Evolutionary conservation across 2,113 vertebrate species (phyloP).

Genomic region (Xenopus borealis): DNA sequence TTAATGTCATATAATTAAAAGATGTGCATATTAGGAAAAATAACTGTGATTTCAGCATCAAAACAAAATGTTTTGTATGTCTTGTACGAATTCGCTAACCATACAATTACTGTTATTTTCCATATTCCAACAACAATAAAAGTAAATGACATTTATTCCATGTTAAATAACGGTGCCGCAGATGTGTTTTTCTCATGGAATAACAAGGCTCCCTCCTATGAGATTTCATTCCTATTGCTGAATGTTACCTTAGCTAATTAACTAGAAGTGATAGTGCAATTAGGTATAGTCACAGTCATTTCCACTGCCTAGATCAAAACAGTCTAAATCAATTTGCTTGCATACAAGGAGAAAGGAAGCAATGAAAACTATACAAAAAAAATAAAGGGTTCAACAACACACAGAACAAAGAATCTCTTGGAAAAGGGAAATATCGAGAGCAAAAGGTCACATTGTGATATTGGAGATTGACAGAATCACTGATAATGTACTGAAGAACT

Average conservation of each 20-base stretch:
- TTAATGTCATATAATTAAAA: too few relatives aligned
- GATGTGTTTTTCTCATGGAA: background rate
- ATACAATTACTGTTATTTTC: background rate
- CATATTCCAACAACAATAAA: background rate
- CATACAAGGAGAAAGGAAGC: background rate
- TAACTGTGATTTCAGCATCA: too few relatives aligned
- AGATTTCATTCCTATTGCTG: background rate
- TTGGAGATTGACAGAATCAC: background rate
- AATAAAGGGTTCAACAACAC: background rate
- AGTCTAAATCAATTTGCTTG: background rate
- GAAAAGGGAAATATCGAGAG: background rate
- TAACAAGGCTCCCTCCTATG: background rate
- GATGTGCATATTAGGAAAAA: too few relatives aligned
- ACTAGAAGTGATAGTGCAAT: conserved; percentile 3
- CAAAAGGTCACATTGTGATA: background rate
- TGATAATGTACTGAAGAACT: background rate
- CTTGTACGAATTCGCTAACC: too few relatives aligned
- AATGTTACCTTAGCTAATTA: background rate
- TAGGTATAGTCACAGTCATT: conserved; percentile 1
- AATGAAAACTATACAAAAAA: background rate
- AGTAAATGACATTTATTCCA: background rate
- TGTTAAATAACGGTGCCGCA: background rate
- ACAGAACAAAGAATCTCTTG: background rate
- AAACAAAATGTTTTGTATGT: too few relatives aligned
- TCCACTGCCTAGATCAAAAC: background rate